Evolutionary conservation across 1,140 invertebrate genomes (phyloP), one percentile per base, ranked within the genome.

Genomic region (Scaptodrosophila lebanonensis): DNA sequence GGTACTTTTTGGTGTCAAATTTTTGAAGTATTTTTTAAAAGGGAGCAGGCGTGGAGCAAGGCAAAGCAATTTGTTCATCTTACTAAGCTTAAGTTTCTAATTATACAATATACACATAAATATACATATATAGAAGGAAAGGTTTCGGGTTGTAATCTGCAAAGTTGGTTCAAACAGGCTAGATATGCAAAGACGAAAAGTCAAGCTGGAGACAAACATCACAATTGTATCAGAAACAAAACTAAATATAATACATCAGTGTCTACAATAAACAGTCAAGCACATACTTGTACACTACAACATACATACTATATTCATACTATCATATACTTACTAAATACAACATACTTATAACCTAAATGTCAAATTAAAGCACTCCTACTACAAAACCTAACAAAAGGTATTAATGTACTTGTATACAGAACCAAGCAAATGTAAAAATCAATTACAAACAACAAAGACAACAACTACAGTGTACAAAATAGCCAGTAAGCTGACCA

Each of bases 381-480:
- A 72, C 68, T 79, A 79, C 53, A 40, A 45, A 67, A 32, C 11
- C 27, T 20, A 52, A 40, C 60, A 36, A 33, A 54, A 39, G 16
- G 7, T 54, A 60, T 36, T 35, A 43, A 49, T 29, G 12, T 54
- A 43, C 45, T 22, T 39, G 50, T 52, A 35, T 47, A 62, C 50
- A 51, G 71, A 75, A 69, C 51, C 66, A 75, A 75, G n/a, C 44
- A 73, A 64, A 60, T 36, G 36, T 54, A 56, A 56, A 50, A 66
- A n/a, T 25, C 8, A 65, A 71, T 30, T 22, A 56, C 52, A 68
- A 56, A 68, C 49, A 77, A 77, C 73, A 77, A 79, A 68, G 73
- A 77, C 73, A 72, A 77, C 73, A 77, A 77, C 73, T 73, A 63
- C 71, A 77, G 79, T 77, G 73, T 77, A 77, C 73, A 77, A 77